Evolutionary conservation across 2,797 vertebrate species (phyloP).

Genomic region (Myoxocephalus aenaeus): DNA sequence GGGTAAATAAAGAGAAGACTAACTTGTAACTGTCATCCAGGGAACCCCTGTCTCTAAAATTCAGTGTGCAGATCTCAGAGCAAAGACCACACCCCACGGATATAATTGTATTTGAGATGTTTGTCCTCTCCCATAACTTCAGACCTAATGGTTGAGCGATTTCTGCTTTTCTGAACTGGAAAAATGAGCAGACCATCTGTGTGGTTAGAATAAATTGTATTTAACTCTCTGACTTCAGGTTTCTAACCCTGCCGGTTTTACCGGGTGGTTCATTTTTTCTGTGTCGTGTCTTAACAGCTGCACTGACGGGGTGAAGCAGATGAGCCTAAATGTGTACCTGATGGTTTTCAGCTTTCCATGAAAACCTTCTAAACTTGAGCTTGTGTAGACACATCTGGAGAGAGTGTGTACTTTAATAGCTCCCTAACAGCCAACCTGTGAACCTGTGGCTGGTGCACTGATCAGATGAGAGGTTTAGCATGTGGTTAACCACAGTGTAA

Average conservation of each 20-base stretch:
- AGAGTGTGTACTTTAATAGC: slow-evolving; percentile 16
- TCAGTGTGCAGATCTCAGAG: slow-evolving; percentile 31
- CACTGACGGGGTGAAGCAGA: slow-evolving; percentile 33
- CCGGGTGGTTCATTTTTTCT: slow-evolving; percentile 10
- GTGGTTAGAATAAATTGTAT: background rate
- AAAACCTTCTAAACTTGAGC: slow-evolving; percentile 14
- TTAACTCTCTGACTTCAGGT: slow-evolving; percentile 12
- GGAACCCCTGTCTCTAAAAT: slow-evolving; percentile 59
- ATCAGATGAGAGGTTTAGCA: slow-evolving; percentile 36
- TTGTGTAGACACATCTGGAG: slow-evolving; percentile 39
- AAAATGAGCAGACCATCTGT: slow-evolving; percentile 15
- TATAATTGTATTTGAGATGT: slow-evolving; percentile 26
- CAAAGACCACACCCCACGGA: slow-evolving; percentile 50
- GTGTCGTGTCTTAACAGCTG: slow-evolving; percentile 20
- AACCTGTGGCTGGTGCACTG: slow-evolving; percentile 17
- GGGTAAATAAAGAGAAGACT: slow-evolving; percentile 68
- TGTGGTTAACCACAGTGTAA: slow-evolving; percentile 60
- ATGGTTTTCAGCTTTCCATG: slow-evolving; percentile 25
- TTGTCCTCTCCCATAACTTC: slow-evolving; percentile 20
- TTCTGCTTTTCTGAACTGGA: slow-evolving; percentile 19
- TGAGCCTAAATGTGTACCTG: slow-evolving; percentile 36
- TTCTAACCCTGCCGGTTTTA: slow-evolving; percentile 20
- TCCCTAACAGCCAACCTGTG: slow-evolving; percentile 33
- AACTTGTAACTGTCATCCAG: slow-evolving; percentile 46
- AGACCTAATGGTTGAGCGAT: slow-evolving; percentile 8